These are phyloP conservation scores for Leptopilina boulardi DNA, from an alignment of 1,140 invertebrate species.

Conservation along the genomic window DNA sequence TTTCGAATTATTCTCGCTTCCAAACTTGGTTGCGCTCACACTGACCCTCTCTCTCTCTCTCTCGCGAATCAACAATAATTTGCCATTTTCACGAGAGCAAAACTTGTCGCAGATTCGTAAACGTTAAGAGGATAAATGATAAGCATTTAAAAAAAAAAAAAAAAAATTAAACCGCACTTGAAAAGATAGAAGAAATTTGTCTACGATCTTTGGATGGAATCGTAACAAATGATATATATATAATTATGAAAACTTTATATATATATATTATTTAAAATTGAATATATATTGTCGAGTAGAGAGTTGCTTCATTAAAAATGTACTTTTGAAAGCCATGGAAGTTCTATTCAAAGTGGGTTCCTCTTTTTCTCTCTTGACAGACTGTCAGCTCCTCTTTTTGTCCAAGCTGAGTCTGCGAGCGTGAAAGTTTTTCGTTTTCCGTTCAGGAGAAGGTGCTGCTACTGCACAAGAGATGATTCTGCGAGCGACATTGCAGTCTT, in stretches of 20 bases:
- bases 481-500: constrained; percentile 73
- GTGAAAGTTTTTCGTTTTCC: constrained; percentile 58
- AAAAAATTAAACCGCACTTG: no score
- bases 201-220: no score
- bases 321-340: constrained; percentile 44
- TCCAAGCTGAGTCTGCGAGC: constrained; percentile 47
- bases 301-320: constrained; percentile 51
- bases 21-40: constrained; percentile 51
- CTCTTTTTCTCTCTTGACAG: constrained; percentile 17
- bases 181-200: no score
- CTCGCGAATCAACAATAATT: constrained; percentile 51
- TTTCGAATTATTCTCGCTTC: constrained; percentile 68
- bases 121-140: background rate
- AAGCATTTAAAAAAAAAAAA: background rate
- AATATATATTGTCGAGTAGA: background rate
- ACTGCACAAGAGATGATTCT: constrained; percentile 55
- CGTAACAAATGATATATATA: no score
- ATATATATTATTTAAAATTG: background rate
- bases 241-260: no score
- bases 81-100: constrained; percentile 22
- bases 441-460: constrained; percentile 47
- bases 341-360: constrained; percentile 35
- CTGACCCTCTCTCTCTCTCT: no score
- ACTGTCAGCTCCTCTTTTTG: constrained; percentile 46
- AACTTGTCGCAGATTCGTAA: background rate